A percentile compares a stretch with the other conserved stretches of the same genome.
phyloP scores from a whole-genome alignment of 1,140 invertebrate genomes.

The Sipha flava region DNA sequence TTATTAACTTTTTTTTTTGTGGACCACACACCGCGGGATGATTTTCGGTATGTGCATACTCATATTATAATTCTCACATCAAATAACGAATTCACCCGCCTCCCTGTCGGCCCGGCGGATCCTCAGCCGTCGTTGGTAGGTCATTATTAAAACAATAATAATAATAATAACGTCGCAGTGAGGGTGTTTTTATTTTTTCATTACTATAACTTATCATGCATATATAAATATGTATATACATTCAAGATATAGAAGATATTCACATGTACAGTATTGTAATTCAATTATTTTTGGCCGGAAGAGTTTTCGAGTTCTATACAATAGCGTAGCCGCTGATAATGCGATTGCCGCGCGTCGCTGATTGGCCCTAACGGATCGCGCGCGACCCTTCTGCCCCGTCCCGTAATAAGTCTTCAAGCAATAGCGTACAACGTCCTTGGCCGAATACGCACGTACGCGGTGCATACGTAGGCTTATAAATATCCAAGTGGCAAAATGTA shows the following conservation, averaged over 20 bases:
- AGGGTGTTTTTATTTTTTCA: background rate
- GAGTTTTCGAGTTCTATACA: background rate
- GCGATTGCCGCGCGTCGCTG: background rate
- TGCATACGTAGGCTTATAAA: too few species aligned
- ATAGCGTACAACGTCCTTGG: too few species aligned
- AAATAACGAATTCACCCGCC: background rate
- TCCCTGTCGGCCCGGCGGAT: background rate
- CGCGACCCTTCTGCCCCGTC: background rate
- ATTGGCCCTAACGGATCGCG: background rate
- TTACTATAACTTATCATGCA: background rate
- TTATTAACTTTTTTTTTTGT: background rate
- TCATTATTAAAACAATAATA: conserved; percentile 7
- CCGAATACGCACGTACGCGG: too few species aligned
- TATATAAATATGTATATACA: background rate
- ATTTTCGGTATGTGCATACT: background rate
- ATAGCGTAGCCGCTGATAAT: background rate
- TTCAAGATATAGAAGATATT: too few species aligned
- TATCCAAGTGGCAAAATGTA: too few species aligned
- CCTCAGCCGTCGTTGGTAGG: background rate
- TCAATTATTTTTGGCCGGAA: background rate
- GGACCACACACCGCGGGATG: conserved; percentile 13
- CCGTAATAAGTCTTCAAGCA: too few species aligned
- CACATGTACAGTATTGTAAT: too few species aligned
- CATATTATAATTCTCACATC: background rate
- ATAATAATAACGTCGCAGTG: background rate